Evolutionary conservation across 1,140 invertebrate species (phyloP).

Genomic region (Spodoptera frugiperda): DNA sequence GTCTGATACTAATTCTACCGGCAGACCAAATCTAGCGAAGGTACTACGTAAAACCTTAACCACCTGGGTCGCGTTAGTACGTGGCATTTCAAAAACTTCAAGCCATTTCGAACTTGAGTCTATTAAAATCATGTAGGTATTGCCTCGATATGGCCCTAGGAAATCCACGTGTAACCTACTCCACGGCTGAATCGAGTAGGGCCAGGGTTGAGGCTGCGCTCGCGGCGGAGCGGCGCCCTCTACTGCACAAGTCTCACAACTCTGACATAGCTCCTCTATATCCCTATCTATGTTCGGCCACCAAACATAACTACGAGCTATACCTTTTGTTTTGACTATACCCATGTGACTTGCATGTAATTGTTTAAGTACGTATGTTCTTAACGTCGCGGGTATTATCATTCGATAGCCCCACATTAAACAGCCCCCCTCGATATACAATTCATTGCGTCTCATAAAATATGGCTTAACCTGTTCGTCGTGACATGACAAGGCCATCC

Average conservation of each 20-base stretch:
- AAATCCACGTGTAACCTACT: slow-evolving; percentile 61
- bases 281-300: slow-evolving; percentile 85
- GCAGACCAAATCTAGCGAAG: slow-evolving; percentile 19
- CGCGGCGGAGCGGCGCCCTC: slow-evolving; percentile 42
- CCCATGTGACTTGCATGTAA: slow-evolving; percentile 75
- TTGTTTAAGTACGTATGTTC: not conserved
- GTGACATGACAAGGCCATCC: not conserved
- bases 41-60: slow-evolving; percentile 48
- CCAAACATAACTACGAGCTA: slow-evolving; percentile 69
- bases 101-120: slow-evolving; percentile 82
- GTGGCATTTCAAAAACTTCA: slow-evolving; percentile 67
- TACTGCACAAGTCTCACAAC: slow-evolving; percentile 47
- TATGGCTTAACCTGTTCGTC: slow-evolving; percentile 16
- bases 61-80: slow-evolving; percentile 36
- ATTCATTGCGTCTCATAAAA: slow-evolving; percentile 9
- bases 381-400: slow-evolving; percentile 3
- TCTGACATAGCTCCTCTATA: slow-evolving; percentile 46
- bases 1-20: slow-evolving; percentile 50
- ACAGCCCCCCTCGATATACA: slow-evolving; percentile 21
- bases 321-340: slow-evolving; percentile 85
- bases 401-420: slow-evolving; percentile 18
- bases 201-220: slow-evolving; percentile 46
- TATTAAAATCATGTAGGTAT: slow-evolving; percentile 75
- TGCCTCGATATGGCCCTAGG: slow-evolving; percentile 71
- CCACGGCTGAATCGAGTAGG: slow-evolving; percentile 49